Base-by-base conservation (phyloP, 2,888 invertebrate species). In the Callyntrura guangdongensis region DNA sequence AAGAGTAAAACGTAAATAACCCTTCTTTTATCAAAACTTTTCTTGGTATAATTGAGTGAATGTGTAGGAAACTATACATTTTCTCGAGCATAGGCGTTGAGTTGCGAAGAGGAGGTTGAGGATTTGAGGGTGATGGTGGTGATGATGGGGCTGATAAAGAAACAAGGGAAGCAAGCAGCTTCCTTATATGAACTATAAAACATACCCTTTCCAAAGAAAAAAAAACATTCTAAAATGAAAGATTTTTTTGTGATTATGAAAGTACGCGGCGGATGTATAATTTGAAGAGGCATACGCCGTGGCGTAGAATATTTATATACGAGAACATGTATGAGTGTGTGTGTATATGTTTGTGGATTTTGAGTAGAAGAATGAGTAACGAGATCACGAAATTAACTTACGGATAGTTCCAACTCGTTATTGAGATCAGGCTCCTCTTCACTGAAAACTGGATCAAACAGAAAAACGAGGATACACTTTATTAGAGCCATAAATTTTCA, bases 381-480 rank as follows among this genome's bases (percentile, higher is more conserved):
- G 89, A 92, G 91, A 83, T 67, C 53, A 86, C 82, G 79, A 92
- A 86, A 88, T 90, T 87, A 90, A 92, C 94, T 93, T 95, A 98
- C 98, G 95, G 98, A 97, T 95, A 98, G 97, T 96, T 98, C 98
- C 95, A 98, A 96, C 95, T 98, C 98, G 95, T 97, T 98, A 95
- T 97, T 97, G 93, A 97, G 96, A 95, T 98, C 98, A 8, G 97
- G 97, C 94, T 98, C 98, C 95, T 98, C 98, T 95, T 98, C 98
- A 94, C 97, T 98, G 95, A 97, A 98, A 95, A 98, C 97, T 96
- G 96, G 95, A 95, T 87, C 91, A 90, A 86, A 87, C 56, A 90
- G 89, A 88, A 92, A 36, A 91, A 92, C 86, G 77, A 79, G 89
- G 64, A 90, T 90, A 91, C 92, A 92, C 92, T 93, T 92, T 93